Conservation (phyloP, 2,888 invertebrate species). For the Spatulosminthurus flaviceps region DNA sequence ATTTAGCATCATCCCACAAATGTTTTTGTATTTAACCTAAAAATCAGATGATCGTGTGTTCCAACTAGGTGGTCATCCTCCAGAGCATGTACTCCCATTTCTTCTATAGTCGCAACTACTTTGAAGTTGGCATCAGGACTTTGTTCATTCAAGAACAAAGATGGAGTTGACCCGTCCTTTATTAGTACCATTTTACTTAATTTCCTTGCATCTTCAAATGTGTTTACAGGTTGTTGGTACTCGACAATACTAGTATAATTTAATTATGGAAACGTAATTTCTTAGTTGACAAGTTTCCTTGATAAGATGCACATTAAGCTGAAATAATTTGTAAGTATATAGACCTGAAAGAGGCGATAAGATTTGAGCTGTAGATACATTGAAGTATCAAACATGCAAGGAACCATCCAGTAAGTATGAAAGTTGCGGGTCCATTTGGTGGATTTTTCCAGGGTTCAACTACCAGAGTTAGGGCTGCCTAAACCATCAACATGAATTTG, state of each 20-base stretch:
- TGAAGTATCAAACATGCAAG: constrained; percentile 40
- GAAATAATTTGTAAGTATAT: background rate
- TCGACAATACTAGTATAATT: constrained; percentile 29
- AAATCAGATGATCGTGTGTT: background rate
- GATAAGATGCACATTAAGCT: background rate
- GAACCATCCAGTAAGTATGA: constrained; percentile 44
- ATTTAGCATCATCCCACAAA: no score
- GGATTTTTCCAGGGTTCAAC: constrained; percentile 40
- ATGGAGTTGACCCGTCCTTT: constrained; percentile 15
- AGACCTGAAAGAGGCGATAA: constrained; percentile 46
- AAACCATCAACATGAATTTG: constrained; percentile 23
- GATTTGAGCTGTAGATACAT: constrained; percentile 45
- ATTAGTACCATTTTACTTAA: constrained; percentile 32
- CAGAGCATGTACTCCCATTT: background rate
- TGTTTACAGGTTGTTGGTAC: constrained; percentile 26
- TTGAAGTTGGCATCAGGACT: background rate
- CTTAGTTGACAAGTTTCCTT: no score
- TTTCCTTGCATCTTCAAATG: constrained; percentile 40
- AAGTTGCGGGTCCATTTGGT: constrained; percentile 37
- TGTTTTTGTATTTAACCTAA: no score
- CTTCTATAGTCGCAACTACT: background rate
- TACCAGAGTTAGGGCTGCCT: constrained; percentile 34
- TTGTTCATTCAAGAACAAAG: constrained; percentile 25
- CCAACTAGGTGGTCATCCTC: background rate
- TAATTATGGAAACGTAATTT: no score